These are phyloP conservation scores for Cettia cetti DNA, from an alignment of 2,113 vertebrate genomes.

Conservation along the genomic window DNA sequence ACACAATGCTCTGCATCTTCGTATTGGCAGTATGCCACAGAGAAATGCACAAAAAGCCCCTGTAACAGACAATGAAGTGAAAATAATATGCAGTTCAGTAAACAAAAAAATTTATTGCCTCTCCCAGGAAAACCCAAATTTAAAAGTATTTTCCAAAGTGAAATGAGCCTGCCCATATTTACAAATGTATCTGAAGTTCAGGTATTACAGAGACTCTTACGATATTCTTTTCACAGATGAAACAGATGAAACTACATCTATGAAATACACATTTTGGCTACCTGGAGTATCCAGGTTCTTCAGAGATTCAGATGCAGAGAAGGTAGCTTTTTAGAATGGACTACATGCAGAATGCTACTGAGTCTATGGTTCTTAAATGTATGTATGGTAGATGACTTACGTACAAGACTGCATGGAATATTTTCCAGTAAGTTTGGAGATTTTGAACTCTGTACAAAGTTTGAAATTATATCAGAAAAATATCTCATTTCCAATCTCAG, in stretches of 20 bases:
- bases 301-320: background rate
- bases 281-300: background rate
- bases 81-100: background rate
- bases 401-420: too few relatives aligned
- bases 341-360: background rate
- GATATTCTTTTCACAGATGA: background rate
- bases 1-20: background rate
- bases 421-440: background rate
- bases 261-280: background rate
- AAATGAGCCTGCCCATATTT: background rate
- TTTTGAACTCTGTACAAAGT: background rate
- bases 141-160: background rate
- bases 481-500: background rate
- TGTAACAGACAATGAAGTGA: background rate
- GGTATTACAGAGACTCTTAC: background rate
- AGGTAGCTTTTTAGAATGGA: background rate
- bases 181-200: background rate
- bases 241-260: background rate
- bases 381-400: background rate
- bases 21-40: background rate
- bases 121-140: background rate
- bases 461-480: background rate
- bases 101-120: background rate
- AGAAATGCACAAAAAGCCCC: background rate
- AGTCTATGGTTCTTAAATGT: background rate